These are phyloP conservation scores for Spodoptera exigua DNA, from an alignment of 2,888 invertebrate species.

Conservation along the genomic window DNA sequence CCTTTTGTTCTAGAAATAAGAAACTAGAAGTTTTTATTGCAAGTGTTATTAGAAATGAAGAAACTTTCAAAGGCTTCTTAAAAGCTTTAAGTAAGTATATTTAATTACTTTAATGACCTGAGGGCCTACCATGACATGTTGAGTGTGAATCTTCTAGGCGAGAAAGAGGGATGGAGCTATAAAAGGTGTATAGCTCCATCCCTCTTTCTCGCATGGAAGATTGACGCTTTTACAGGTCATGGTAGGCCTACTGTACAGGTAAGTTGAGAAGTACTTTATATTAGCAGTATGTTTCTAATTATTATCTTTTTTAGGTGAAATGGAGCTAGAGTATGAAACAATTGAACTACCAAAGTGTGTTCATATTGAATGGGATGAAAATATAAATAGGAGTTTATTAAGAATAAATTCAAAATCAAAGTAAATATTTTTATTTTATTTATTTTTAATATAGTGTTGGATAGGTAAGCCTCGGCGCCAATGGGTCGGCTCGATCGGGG, in stretches of 20 bases:
- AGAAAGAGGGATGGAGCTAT: no score
- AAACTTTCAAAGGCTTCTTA: slow-evolving; percentile 90
- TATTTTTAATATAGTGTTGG: no score
- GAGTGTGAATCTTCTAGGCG: no score
- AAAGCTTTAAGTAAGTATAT: slow-evolving; percentile 83
- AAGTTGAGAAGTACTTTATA: no score
- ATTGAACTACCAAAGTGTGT: slow-evolving; percentile 58
- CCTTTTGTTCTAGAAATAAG: slow-evolving; percentile 70
- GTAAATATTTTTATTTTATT: slow-evolving; percentile 10
- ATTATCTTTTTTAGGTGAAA: slow-evolving; percentile 68
- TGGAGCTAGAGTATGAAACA: slow-evolving; percentile 59
- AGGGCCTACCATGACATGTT: no score
- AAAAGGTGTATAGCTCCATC: no score
- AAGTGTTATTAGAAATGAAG: slow-evolving; percentile 89
- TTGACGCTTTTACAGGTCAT: no score
- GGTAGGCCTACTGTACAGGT: no score
- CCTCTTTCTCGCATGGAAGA: no score
- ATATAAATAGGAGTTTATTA: slow-evolving; percentile 68
- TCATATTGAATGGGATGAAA: slow-evolving; percentile 73
- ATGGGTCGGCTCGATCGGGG: no score
- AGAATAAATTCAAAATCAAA: slow-evolving; percentile 63
- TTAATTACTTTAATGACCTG: neutral
- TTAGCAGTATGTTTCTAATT: neutral
- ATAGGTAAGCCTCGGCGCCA: no score
- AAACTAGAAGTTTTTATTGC: slow-evolving; percentile 75